These are phyloP conservation scores for Ypsolopha sequella DNA, from an alignment of 2,888 invertebrate genomes.

Conservation along the genomic window DNA sequence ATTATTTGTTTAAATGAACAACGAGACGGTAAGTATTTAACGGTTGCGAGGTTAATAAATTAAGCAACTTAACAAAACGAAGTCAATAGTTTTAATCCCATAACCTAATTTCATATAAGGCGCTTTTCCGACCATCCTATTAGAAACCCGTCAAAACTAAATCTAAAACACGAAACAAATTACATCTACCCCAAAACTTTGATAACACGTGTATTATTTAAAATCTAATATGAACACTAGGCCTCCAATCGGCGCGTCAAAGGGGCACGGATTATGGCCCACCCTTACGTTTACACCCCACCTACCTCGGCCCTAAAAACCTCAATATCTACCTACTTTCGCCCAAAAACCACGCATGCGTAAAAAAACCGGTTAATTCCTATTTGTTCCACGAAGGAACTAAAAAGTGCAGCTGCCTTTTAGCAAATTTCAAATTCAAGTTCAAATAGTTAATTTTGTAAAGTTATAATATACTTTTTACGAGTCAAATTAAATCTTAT, in stretches of 20 bases:
- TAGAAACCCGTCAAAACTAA: slow-evolving; percentile 22
- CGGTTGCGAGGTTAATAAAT: too few relatives aligned
- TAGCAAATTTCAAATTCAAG: too few relatives aligned
- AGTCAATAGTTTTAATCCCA: too few relatives aligned
- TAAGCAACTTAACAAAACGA: too few relatives aligned
- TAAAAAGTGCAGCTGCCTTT: too few relatives aligned
- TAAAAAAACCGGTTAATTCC: slow-evolving; percentile 27
- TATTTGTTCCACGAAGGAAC: too few relatives aligned
- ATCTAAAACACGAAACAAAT: slow-evolving; percentile 54
- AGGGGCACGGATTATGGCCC: slow-evolving; percentile 64
- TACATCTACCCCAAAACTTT: slow-evolving; percentile 37
- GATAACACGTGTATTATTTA: slow-evolving; percentile 63
- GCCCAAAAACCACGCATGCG: slow-evolving; percentile 63
- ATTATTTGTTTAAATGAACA: too few relatives aligned
- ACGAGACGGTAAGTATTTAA: too few relatives aligned
- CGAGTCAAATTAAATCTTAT: too few relatives aligned
- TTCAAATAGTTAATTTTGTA: too few relatives aligned
- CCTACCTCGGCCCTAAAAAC: slow-evolving; percentile 50
- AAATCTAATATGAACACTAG: slow-evolving; percentile 70
- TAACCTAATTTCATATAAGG: too few relatives aligned
- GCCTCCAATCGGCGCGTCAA: slow-evolving; percentile 65
- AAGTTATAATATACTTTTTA: too few relatives aligned
- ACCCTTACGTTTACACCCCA: slow-evolving; percentile 24
- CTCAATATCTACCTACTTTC: slow-evolving; percentile 65
- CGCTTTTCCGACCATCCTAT: not conserved